phyloP scores from a whole-genome alignment of 2,888 invertebrate species.

The Hartigia nigra region DNA sequence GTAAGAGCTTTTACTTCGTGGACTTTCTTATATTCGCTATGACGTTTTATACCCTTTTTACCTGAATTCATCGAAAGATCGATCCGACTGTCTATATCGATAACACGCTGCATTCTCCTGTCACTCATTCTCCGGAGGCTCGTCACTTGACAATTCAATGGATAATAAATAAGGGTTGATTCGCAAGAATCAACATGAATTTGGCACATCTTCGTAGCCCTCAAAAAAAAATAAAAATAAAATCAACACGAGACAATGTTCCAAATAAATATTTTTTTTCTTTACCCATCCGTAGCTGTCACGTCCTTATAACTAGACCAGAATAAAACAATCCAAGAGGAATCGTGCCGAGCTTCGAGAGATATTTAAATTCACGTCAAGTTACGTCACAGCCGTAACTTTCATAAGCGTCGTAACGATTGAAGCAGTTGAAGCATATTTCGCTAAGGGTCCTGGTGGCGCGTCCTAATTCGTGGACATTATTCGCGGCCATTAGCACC shows the following conservation, averaged over 20 bases:
- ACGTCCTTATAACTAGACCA: not conserved
- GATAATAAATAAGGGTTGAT: not conserved
- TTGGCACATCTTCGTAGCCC: not conserved
- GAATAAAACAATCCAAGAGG: not conserved
- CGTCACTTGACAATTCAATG: not conserved
- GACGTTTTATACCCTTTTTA: not conserved
- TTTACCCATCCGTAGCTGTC: not conserved
- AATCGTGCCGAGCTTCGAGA: not conserved
- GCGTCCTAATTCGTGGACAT: not conserved
- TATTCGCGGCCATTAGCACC: slow-evolving; percentile 4
- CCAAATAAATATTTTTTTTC: not conserved
- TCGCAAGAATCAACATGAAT: not conserved
- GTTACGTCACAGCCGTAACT: not conserved
- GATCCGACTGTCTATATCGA: not conserved
- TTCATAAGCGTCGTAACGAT: not conserved
- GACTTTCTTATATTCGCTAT: not conserved
- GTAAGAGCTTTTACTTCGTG: not conserved
- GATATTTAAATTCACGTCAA: not conserved
- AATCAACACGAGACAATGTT: not conserved
- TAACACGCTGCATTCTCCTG: not conserved
- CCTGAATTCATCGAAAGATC: not conserved
- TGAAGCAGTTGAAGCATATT: not conserved
- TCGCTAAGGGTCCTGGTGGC: not conserved
- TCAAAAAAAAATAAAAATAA: too few relatives aligned
- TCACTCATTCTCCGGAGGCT: not conserved